Evolutionary conservation across 2,113 vertebrate species (phyloP).

Genomic region (Thunnus thynnus): DNA sequence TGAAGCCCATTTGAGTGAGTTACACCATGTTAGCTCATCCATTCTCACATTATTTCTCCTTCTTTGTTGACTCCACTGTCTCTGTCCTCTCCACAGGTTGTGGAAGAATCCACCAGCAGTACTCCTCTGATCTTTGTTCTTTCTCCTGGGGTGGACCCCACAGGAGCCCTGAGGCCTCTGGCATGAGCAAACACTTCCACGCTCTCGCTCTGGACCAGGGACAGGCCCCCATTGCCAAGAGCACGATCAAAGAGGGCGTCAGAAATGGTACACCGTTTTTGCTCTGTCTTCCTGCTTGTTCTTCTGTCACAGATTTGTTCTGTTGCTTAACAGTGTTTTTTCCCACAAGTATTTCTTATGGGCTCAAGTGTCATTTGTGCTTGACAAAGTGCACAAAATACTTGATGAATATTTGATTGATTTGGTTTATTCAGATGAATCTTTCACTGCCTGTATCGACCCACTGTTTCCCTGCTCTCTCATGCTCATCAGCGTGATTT

Average conservation of each 20-base stretch:
- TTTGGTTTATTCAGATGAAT: conserved; percentile 68
- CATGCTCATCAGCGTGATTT: conserved; percentile 68
- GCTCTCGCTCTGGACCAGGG: conserved; percentile 92
- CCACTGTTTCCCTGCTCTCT: conserved; percentile 53
- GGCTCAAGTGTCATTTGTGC: conserved; percentile 49
- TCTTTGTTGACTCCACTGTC: background rate
- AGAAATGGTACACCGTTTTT: conserved; percentile 78
- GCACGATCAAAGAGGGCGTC: conserved; percentile 90
- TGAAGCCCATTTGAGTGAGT: conserved; percentile 10
- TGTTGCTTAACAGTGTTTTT: background rate
- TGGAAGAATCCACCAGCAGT: conserved; percentile 88
- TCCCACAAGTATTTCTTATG: conserved; percentile 18
- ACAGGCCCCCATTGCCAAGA: conserved; percentile 90
- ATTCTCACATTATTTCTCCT: background rate
- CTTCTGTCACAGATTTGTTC: conserved; percentile 21
- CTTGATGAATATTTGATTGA: conserved; percentile 70
- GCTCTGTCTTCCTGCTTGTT: conserved; percentile 4
- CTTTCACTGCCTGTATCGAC: conserved; percentile 57
- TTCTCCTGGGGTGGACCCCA: conserved; percentile 91
- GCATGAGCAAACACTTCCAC: conserved; percentile 87
- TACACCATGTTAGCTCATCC: conserved; percentile 35
- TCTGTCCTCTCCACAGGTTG: conserved; percentile 81
- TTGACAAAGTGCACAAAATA: conserved; percentile 49
- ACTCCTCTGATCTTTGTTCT: conserved; percentile 92
- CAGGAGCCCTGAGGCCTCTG: conserved; percentile 86